Evolutionary conservation across 2,888 invertebrate species (phyloP).

Genomic region (Watsonalla binaria): DNA sequence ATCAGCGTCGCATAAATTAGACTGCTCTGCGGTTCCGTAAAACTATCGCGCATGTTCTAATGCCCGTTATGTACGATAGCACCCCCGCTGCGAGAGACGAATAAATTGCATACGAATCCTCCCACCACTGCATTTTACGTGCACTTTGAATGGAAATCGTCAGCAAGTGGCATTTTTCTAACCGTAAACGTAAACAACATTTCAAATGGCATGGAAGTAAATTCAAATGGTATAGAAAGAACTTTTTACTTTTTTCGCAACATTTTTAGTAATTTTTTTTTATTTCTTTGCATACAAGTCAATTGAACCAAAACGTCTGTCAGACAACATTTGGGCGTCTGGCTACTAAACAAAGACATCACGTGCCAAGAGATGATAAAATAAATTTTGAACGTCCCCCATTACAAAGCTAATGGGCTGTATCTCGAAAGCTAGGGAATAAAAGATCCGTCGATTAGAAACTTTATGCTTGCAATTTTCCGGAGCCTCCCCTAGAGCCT

Average conservation of each 20-base stretch:
- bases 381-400: conserved; percentile 75
- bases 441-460: conserved; percentile 78
- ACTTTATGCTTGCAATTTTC: conserved; percentile 78
- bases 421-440: conserved; percentile 72
- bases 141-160: conserved; percentile 33
- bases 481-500: conserved; percentile 43
- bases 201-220: conserved; percentile 7
- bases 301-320: conserved; percentile 33
- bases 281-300: conserved; percentile 20
- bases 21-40: conserved; percentile 10
- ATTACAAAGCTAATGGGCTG: conserved; percentile 77
- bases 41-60: conserved; percentile 36
- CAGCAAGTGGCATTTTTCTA: conserved; percentile 14
- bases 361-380: conserved; percentile 76
- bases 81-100: conserved; percentile 58
- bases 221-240: background rate
- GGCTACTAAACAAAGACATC: conserved; percentile 63
- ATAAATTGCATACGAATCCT: conserved; percentile 53
- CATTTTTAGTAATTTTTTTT: too few relatives aligned
- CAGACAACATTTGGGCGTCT: conserved; percentile 25
- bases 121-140: conserved; percentile 8
- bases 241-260: background rate
- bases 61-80: conserved; percentile 34
- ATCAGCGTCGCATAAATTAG: conserved; percentile 16
- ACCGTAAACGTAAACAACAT: conserved; percentile 14